Percentiles rank a stretch among this genome's conserved stretches.
Evolutionary conservation across 1,140 invertebrate species (phyloP).

Genomic region (Helicorthomorpha holstii): DNA sequence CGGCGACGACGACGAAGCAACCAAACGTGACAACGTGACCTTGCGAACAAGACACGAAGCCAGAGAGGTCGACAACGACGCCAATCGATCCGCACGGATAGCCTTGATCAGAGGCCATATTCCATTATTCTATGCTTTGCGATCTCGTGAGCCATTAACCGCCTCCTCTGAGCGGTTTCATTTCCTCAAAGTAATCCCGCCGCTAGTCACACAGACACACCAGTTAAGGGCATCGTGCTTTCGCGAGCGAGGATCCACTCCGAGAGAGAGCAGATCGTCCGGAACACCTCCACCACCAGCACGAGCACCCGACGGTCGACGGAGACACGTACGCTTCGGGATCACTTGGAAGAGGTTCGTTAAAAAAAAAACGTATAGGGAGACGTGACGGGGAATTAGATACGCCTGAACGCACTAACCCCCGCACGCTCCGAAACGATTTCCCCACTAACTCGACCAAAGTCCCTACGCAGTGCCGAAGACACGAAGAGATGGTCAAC

Average conservation of each 20-base stretch:
- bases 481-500: conserved; percentile 11
- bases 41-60: no score
- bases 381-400: no score
- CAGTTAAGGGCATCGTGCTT: conserved; percentile 11
- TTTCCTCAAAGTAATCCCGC: neutral
- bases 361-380: no score
- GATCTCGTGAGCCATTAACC: conserved; percentile 49
- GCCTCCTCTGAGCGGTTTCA: conserved; percentile 12
- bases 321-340: no score
- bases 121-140: conserved; percentile 62
- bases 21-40: no score
- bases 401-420: no score
- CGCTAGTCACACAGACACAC: neutral
- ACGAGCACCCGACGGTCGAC: no score
- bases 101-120: conserved; percentile 62
- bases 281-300: conserved; percentile 9
- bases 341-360: no score
- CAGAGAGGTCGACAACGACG: no score
- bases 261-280: conserved; percentile 16
- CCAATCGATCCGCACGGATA: conserved; percentile 27
- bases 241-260: conserved; percentile 18
- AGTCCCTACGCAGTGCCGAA: neutral
- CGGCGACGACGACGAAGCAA: no score
- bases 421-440: neutral
- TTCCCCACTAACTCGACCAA: neutral